These are phyloP conservation scores for Rhagophthalmus giganteus DNA, from an alignment of 2,888 invertebrate genomes.

Conservation along the genomic window DNA sequence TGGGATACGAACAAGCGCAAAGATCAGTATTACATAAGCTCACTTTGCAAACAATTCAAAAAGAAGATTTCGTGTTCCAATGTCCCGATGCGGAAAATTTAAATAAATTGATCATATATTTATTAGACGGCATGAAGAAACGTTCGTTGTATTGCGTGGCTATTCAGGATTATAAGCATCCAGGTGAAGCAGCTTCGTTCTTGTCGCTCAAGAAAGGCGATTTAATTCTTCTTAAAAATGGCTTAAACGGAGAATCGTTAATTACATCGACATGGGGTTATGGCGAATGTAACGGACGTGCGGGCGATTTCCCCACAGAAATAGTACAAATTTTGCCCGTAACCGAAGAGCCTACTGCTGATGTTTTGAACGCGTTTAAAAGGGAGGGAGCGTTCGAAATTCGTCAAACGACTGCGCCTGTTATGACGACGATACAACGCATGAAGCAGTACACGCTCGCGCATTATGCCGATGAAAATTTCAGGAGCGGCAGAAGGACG, in stretches of 20 bases:
- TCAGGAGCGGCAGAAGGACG: constrained; percentile 59
- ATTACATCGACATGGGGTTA: constrained; percentile 73
- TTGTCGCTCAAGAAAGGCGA: constrained; percentile 71
- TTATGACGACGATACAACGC: constrained; percentile 62
- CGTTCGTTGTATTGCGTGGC: constrained; percentile 85
- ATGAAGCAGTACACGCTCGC: constrained; percentile 81
- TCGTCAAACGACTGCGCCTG: constrained; percentile 54
- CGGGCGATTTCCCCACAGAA: constrained; percentile 86
- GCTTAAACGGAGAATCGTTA: constrained; percentile 73
- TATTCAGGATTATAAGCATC: constrained; percentile 61
- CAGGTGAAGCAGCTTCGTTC: constrained; percentile 61
- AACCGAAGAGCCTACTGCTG: constrained; percentile 70
- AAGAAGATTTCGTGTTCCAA: constrained; percentile 89
- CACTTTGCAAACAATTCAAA: constrained; percentile 79
- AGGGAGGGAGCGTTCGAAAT: constrained; percentile 58
- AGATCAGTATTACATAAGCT: constrained; percentile 65
- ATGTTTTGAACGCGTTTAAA: constrained; percentile 68
- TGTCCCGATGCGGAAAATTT: constrained; percentile 87
- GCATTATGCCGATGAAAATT: constrained; percentile 81
- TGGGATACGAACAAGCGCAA: constrained; percentile 63
- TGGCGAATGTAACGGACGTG: constrained; percentile 69
- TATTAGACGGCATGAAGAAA: constrained; percentile 84
- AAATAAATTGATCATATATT: constrained; percentile 72
- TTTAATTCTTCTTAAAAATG: constrained; percentile 76
- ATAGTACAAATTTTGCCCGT: constrained; percentile 86